Evolutionary conservation across 2,888 invertebrate genomes (phyloP), one percentile per base, ranked within the genome.

Genomic region (Thyatira batis): DNA sequence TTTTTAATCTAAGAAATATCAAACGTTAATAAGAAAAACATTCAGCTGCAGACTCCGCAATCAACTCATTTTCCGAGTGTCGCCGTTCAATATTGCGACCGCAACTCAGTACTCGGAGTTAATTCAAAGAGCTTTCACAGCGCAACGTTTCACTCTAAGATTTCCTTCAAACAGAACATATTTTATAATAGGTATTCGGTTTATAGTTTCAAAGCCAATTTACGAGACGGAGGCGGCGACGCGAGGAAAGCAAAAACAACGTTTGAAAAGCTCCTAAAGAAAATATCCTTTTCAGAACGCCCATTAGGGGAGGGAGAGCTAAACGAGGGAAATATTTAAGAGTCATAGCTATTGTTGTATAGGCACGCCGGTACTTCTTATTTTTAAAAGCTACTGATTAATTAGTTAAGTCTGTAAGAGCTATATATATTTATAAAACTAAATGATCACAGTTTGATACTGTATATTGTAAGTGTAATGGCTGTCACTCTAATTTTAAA

Each of bases 171-270:
- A n/a, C n/a, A 50, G 48, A 53, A 61, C 62, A 48, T 76, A 65
- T 76, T 76, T 75, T 75, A 70, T 52, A 50, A 71, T 76, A n/a
- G n/a, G n/a, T n/a, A 71, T 75, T 70, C 71, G 68, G 58, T 75
- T 73, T 73, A 63, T 71, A 76, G 68, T 72, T 74, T 69, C 62
- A 78, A 78, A 80, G 80, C 68, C 72, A 82, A 84, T 83, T 82
- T 80, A 71, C 73, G 65, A 59, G 55, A 65, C 58, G 66, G 58
- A 69, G 65, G 64, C 68, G 65, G 59, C 65, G 69, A 67, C 54
- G 69, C 67, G 67, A 60, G 63, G 58, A 67, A 69, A 70, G 62
- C 66, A 72, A 73, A 80, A 82, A 79, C 73, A 74, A 71, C 72
- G 61, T 74, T 77, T 68, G 62, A 71, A 74, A 73, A 58, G 59